Percentiles rank a stretch among this genome's conserved stretches.
These are phyloP conservation scores for Drosophila ficusphila DNA, from an alignment of 1,140 invertebrate genomes.

Conservation along the genomic window DNA sequence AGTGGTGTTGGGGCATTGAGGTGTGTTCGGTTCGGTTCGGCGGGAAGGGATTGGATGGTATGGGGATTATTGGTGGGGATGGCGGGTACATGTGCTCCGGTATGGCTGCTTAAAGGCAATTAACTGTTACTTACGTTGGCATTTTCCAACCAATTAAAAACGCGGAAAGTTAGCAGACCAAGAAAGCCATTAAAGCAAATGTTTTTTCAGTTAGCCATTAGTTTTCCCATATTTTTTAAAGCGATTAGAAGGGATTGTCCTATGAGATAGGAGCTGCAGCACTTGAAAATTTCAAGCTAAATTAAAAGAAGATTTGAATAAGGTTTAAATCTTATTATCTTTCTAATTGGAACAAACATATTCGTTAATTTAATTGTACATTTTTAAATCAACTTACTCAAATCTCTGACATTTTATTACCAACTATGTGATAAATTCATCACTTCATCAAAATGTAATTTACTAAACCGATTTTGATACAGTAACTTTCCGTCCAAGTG, in stretches of 20 bases:
- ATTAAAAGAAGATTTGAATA: too few species aligned
- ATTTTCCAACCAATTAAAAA: slow-evolving; percentile 57
- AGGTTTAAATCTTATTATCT: too few species aligned
- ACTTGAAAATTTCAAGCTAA: too few species aligned
- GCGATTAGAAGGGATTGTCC: neutral
- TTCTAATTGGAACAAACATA: too few species aligned
- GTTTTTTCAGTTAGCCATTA: slow-evolving; percentile 18
- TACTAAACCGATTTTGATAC: too few species aligned
- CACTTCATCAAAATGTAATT: too few species aligned
- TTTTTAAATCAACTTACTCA: too few species aligned
- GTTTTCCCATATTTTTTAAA: slow-evolving; percentile 7
- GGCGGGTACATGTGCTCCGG: slow-evolving; percentile 15
- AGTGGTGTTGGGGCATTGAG: neutral
- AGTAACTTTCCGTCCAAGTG: neutral
- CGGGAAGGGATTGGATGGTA: neutral
- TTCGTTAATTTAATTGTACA: too few species aligned
- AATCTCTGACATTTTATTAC: too few species aligned
- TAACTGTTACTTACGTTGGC: slow-evolving; percentile 66
- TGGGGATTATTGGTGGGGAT: neutral
- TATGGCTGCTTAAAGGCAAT: slow-evolving; percentile 62
- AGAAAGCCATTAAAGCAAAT: slow-evolving; percentile 20
- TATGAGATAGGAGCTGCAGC: too few species aligned
- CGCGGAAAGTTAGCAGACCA: slow-evolving; percentile 17
- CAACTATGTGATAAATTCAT: too few species aligned
- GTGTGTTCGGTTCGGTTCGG: neutral